Evolutionary conservation across 2,113 vertebrate species (phyloP), one percentile per base, ranked within the genome.

Genomic region (Notarius lentiginosus): DNA sequence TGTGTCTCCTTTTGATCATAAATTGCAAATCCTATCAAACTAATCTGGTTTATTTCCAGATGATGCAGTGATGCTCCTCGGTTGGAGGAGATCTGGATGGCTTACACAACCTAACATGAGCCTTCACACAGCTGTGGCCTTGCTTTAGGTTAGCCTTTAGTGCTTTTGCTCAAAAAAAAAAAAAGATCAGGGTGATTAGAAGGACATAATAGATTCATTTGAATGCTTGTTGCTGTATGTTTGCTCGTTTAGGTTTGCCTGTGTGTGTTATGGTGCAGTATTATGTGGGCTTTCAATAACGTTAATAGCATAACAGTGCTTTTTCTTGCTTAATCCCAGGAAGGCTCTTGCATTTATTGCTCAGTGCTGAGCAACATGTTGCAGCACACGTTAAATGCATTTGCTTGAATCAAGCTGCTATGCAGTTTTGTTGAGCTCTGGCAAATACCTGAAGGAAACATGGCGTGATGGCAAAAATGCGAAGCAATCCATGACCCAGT

Each of bases 271-370:
- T 91, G 86, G 82, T 86, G 83, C 85, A 58, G 89, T 88, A 90
- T 91, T 90, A 93, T 93, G 91, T 92, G 91, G 89, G 58, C 63
- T 93, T 93, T 94, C 90, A 91, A 20, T 91, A 89, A 92, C 34
- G 63, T 75, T 90, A 86, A 84, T 86, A 86, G 41, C 82, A 85
- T 85, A 12, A 79, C 34, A 86, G 91, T 91, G 89, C 93, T 91
- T 90, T 92, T 93, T 89, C 92, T 85, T 88, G 85, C 79, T 84
- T 94, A 94, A 94, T 94, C 93, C 92, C 91, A 80, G 88, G 92
- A 92, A 94, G 91, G 87, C 89, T 93, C 89, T 87, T 93, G 83
- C 86, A 86, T 92, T 90, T 88, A 88, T 90, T 91, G 91, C 89
- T 89, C 22, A 72, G 77, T 56, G 30, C 53, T 51, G 41, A 87